Base-by-base conservation (phyloP, 2,113 vertebrate genomes). In the Thamnaconus septentrionalis region DNA sequence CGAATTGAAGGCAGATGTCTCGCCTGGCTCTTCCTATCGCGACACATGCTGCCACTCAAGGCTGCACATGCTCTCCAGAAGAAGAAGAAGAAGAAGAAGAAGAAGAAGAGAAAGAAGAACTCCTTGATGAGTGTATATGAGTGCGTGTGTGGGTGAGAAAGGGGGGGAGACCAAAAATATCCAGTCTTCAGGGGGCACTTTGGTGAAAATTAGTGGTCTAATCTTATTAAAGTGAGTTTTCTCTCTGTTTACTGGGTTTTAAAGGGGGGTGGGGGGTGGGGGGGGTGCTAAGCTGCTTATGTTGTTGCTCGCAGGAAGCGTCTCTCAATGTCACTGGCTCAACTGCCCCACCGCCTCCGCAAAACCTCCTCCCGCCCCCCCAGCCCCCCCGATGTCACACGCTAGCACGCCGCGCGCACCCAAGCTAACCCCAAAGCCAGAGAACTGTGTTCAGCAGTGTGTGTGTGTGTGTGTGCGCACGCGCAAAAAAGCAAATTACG, bases 171-270 rank as follows among this genome's bases (percentile, higher is more conserved):
- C 49, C 63, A 43, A 64, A 74, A 82, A 60, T 50, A 56, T 43
- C 46, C 31, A 5, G 56, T 76, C 67, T 65, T 71, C 62, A 66
- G 59, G 69, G 69, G 71, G n/a, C 71, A 53, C 59, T 77, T 80
- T 71, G 72, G 53, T 77, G 46, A 68, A 86, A 75, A 80, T 78
- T 3, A 73, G 12, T 56, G 40, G 10, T 67, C 42, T 79, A 75
- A 81, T 85, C 75, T 61, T 56, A 74, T 82, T 75, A 75, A 82
- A 80, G 43, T 61, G 40, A 75, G 39, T 65, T 58, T 62, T 64
- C 49, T 60, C 51, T 48, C 61, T 61, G 66, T 82, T 78, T 73
- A 72, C 76, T 71, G 67, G 54, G 71, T 69, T 72, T 73, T 73
- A 71, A 82, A 73, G 67, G 56, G 18, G 18, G 18, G 1, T 1